Evolutionary conservation across 2,888 invertebrate species (phyloP), one percentile per base, ranked within the genome.

Genomic region (Tortrix viridana): DNA sequence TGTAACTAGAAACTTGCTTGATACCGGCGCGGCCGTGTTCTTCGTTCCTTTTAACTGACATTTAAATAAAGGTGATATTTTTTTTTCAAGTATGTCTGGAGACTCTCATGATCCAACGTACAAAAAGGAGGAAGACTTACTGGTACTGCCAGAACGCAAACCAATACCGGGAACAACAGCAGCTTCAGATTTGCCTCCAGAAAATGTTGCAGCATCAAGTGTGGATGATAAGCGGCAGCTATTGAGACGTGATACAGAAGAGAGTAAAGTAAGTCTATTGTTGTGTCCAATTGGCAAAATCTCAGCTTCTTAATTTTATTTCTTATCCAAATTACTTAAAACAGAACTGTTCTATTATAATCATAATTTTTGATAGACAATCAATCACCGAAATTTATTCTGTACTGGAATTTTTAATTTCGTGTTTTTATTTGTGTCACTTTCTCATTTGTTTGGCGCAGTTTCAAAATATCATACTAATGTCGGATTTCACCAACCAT

Each of bases 81-180:
- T 49, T 58, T 41, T 32, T 69, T 60, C 64, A 63, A 90, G 90
- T 68, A 91, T 90, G 89, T 85, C 89, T 69, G 90, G 87, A 52
- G 89, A 89, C 70, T 86, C 89, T 48, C 74, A 81, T 67, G 82
- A 77, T 60, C 79, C 83, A 67, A 70, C 79, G n/a, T 74, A 79
- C 54, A 86, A 85, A 72, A 86, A 89, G 67, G 88, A 89, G 55
- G 87, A 86, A 56, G 77, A 76, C 58, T 73, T 85, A 23, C 69
- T 87, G 20, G 74, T 82, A 52, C 75, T 37, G 79, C 77, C 64
- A 70, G 67, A 52, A 74, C 78, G 5, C 68, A 74, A 60, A 72
- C 73, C 3, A 73, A 79, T 26, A 68, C 71, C 47, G n/a, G 71
- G 68, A 5, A 73, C 69, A 1, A 69, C 69, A n/a, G 67, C 71